Percentiles rank a stretch among this genome's conserved stretches.
Conservation (phyloP, 1,140 invertebrate genomes). For the Dendrolimus kikuchii region DNA sequence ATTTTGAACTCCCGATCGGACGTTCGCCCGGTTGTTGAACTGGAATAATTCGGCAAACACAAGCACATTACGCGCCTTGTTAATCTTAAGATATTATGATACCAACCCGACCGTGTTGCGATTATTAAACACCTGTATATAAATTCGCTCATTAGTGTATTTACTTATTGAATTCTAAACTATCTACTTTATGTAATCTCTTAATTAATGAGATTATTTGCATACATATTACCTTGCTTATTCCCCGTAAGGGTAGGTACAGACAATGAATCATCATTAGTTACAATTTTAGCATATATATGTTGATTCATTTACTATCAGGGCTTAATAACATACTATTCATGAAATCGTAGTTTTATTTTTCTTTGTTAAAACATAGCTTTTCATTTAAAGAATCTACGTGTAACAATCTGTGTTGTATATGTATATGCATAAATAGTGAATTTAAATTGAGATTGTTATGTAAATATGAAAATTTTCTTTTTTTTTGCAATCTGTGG, state of each 20-base stretch:
- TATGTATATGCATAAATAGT: too few species aligned
- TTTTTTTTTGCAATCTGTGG: neutral
- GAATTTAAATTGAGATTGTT: too few species aligned
- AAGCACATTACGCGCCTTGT: slow-evolving; percentile 56
- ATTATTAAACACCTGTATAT: slow-evolving; percentile 15
- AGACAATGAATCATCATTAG: too few species aligned
- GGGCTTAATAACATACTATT: neutral
- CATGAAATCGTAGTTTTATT: slow-evolving; percentile 5
- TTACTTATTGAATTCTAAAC: too few species aligned
- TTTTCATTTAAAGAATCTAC: neutral
- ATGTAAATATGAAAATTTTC: too few species aligned
- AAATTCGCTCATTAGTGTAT: neutral
- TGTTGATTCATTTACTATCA: too few species aligned
- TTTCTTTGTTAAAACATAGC: slow-evolving; percentile 2
- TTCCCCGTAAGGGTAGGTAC: too few species aligned
- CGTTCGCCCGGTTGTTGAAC: slow-evolving; percentile 67
- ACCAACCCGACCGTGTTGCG: slow-evolving; percentile 24
- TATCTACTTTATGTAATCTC: too few species aligned
- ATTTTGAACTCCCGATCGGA: slow-evolving; percentile 66
- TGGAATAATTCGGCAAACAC: slow-evolving; percentile 70
- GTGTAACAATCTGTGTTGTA: too few species aligned
- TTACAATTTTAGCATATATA: too few species aligned
- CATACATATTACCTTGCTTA: too few species aligned
- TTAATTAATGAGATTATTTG: too few species aligned
- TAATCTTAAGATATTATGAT: slow-evolving; percentile 51